phyloP scores from a whole-genome alignment of 2,113 vertebrate species.

The Xenopus borealis region DNA sequence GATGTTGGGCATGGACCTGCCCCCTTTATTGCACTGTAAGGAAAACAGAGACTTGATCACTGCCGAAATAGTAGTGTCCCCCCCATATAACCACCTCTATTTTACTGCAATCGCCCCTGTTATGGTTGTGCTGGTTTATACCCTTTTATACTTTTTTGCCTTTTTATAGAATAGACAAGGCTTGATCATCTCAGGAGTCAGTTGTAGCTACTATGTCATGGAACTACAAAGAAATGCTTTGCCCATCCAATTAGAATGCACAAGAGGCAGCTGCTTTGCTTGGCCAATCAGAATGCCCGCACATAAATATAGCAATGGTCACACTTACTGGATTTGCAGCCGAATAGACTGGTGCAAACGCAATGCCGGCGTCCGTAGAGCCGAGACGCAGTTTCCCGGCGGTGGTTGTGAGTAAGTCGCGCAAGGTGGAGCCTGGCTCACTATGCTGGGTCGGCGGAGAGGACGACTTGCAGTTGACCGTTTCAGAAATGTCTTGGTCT shows the following conservation, averaged over 20 bases:
- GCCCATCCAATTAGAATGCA: no score
- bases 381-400: conserved; percentile 93
- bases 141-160: no score
- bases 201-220: no score
- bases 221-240: no score
- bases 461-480: conserved; percentile 75
- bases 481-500: conserved; percentile 75
- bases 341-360: conserved; percentile 95
- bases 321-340: conserved; percentile 77
- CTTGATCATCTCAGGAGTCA: no score
- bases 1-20: conserved; percentile 91
- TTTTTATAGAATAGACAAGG: no score
- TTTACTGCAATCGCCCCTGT: no score
- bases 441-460: conserved; percentile 69
- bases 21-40: conserved; percentile 80
- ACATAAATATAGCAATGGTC: no score
- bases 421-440: conserved; percentile 90
- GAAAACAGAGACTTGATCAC: conserved; percentile 17
- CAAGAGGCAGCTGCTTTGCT: no score
- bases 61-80: neutral
- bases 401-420: conserved; percentile 92
- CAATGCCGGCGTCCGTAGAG: conserved; percentile 93
- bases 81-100: no score
- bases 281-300: no score
- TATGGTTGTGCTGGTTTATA: no score